These are phyloP conservation scores for Diaphora mendica DNA, from an alignment of 2,888 invertebrate genomes.

Conservation along the genomic window DNA sequence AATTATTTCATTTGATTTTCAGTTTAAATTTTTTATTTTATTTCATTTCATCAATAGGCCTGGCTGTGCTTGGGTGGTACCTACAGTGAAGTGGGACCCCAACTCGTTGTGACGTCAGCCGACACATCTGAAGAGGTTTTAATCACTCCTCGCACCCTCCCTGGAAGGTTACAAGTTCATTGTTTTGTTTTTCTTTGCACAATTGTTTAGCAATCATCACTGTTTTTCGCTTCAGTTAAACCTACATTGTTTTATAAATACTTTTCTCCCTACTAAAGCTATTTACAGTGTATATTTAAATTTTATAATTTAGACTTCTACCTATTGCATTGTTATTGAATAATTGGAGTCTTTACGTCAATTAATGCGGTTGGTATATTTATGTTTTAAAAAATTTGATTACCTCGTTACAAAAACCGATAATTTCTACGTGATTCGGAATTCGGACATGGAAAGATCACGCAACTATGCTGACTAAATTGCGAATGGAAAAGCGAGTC, in stretches of 20 bases:
- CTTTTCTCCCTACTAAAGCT: neutral
- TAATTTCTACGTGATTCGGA: neutral
- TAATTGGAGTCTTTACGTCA: neutral
- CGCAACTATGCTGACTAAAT: neutral
- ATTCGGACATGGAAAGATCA: neutral
- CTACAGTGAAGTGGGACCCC: constrained; percentile 78
- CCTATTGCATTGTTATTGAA: neutral
- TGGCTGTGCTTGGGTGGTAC: constrained; percentile 80
- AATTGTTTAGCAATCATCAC: constrained; percentile 43
- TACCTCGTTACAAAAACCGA: neutral
- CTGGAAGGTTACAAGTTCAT: constrained; percentile 59
- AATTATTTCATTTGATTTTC: constrained; percentile 27
- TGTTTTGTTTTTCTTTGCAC: constrained; percentile 56
- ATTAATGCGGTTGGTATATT: neutral
- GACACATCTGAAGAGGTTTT: constrained; percentile 46
- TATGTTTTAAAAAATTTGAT: neutral
- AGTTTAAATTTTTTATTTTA: constrained; percentile 22
- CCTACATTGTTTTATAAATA: neutral
- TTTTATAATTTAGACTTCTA: neutral
- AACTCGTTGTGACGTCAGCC: constrained; percentile 65
- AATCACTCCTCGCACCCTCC: constrained; percentile 54
- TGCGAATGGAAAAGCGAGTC: neutral
- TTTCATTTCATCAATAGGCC: constrained; percentile 56
- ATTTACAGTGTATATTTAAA: neutral
- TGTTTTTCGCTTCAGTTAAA: constrained; percentile 9